Conservation (phyloP, 23 tunicate genomes). For the Aplidium turbinatum region DNA sequence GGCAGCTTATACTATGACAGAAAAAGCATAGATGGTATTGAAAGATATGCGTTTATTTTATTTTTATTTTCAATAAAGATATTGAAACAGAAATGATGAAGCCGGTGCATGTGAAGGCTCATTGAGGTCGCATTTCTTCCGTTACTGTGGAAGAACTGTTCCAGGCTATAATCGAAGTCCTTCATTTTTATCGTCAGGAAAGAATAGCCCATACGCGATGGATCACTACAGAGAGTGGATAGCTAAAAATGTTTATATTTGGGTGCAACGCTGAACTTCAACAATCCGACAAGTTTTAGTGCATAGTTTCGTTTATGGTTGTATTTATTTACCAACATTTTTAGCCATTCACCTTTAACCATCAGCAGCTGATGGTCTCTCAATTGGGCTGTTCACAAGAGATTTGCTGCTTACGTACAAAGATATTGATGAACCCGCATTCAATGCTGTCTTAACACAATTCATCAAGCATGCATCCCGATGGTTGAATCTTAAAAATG, state of each 20-base stretch:
- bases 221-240: not conserved
- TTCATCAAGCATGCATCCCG: not conserved
- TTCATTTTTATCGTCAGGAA: not conserved
- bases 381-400: not conserved
- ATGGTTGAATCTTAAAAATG: not conserved
- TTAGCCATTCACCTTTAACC: not conserved
- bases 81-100: no score
- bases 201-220: not conserved
- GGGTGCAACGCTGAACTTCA: not conserved
- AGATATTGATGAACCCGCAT: conserved; percentile 1
- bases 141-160: no score
- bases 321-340: not conserved
- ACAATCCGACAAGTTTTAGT: not conserved
- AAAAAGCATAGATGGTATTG: no score
- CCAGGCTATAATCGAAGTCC: no score
- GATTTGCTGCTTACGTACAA: not conserved
- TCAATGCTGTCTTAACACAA: not conserved
- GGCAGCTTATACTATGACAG: no score
- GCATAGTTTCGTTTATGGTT: not conserved
- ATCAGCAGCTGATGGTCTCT: not conserved
- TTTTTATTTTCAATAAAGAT: no score
- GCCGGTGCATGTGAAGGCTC: no score
- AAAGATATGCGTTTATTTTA: no score
- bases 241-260: not conserved
- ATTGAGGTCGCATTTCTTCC: no score